These are phyloP conservation scores for Chymomyza amoena DNA, from an alignment of 2,888 invertebrate genomes.

Conservation along the genomic window DNA sequence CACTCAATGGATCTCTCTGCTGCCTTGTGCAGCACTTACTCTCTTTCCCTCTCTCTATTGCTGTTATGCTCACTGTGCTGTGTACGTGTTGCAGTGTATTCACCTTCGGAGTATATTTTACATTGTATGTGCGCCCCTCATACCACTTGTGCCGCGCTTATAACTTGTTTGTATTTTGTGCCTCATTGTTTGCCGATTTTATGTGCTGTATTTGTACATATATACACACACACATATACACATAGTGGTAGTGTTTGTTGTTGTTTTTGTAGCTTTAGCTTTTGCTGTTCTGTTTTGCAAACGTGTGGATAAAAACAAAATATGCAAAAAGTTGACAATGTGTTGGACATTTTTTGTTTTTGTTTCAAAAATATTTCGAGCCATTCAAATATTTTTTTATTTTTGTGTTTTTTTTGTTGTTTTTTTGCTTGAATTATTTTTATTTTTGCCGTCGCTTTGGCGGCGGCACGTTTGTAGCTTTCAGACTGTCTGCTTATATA, in stretches of 20 bases:
- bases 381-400: slow-evolving; percentile 12
- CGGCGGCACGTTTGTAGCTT: slow-evolving; percentile 14
- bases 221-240: neutral
- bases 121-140: neutral
- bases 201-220: neutral
- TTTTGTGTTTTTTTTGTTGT: slow-evolving; percentile 4
- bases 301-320: slow-evolving; percentile 60
- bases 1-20: neutral
- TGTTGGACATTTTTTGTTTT: neutral
- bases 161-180: slow-evolving; percentile 4
- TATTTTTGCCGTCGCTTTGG: slow-evolving; percentile 21
- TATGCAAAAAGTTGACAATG: slow-evolving; percentile 41
- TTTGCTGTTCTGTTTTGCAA: slow-evolving; percentile 47
- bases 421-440: slow-evolving; percentile 1
- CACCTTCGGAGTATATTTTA: slow-evolving; percentile 1
- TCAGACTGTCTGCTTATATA: neutral
- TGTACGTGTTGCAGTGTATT: slow-evolving; percentile 4
- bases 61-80: neutral
- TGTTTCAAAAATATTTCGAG: neutral
- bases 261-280: slow-evolving; percentile 15
- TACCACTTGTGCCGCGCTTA: neutral
- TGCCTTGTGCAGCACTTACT: slow-evolving; percentile 1
- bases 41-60: neutral
- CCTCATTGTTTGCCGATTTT: neutral
- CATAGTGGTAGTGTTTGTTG: neutral